Evolutionary conservation across 2,113 vertebrate species (phyloP), one percentile per base, ranked within the genome.

Genomic region (Zingel zingel): DNA sequence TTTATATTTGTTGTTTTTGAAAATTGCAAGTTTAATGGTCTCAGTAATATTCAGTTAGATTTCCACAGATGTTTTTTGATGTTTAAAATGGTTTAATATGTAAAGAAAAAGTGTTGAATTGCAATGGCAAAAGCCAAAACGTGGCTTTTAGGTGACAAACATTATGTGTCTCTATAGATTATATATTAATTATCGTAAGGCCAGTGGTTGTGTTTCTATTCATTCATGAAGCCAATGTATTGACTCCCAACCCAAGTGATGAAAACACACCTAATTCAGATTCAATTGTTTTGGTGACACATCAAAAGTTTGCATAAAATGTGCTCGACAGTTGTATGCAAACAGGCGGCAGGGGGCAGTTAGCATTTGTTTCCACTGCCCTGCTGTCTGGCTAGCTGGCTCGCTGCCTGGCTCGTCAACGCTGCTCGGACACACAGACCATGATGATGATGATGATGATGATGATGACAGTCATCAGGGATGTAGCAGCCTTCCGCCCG

Each of bases 381-480:
- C 87, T 85, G 85, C 88, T 91, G 85, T 90, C 84, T 84, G 86
- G 73, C 81, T 87, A 15, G 19, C 79, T 92, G 86, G 86, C 89
- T 74, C 25, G 23, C 30, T 90, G 92, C 88, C 86, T 91, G 91
- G 89, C 89, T 90, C 77, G 71, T 91, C 88, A 87, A 50, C 65
- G 51, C 59, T 21, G 56, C 67, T 84, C 72, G 67, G 86, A 91
- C 89, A 93, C 87, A 93, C 88, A 89, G 82, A 91, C 80, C 78
- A 87, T 90, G 88, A 88, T 92, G 93, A 94, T 39, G 39, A 39
- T 43, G 80, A 89, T 39, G 39, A 39, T 39, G 79, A 89, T 90
- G 88, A 89, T 93, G 93, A 94, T 88, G 86, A 88, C 78, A 85
- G 85, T 91, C 88, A 91, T 92, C 85, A 68, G 89, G 89, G 86